Evolutionary conservation across 2,888 invertebrate genomes (phyloP), one percentile per base, ranked within the genome.

Genomic region (Pandemis heparana): DNA sequence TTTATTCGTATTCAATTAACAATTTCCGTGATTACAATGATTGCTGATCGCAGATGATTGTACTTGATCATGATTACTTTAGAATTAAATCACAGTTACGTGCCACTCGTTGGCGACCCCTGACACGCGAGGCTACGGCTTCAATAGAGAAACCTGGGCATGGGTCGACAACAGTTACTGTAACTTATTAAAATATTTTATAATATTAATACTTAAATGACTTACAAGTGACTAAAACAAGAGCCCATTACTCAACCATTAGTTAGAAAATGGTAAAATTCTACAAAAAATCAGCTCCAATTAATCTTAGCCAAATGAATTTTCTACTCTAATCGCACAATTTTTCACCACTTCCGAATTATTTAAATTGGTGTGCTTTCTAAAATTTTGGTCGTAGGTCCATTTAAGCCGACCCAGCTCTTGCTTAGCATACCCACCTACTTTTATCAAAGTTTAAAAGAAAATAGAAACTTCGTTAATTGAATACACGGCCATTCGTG

Each of bases 21-120:
- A 56, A 53, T 66, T 65, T 43, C 51, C 62, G 14, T 71, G 10
- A 68, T 67, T 68, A 43, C 23, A 14, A 60, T 68, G 72, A 72
- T 73, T 59, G 67, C 59, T 12, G 63, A 68, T 73, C 56, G 72
- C 18, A 51, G 61, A 48, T 53, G 46, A 68, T 68, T 63, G 68
- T 60, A 73, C 67, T 72, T 63, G 68, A 73, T 73, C 63, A 69
- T 73, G 72, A 72, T 72, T 72, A 39, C 68, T 59, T 65, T 10
- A 14, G 71, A 72, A 67, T 75, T 68, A 75, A 72, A 71, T 48
- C 48, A 75, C 75, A 71, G 75, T 75, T 65, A 69, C 75, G 68
- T 72, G 75, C 65, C 61, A 60, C 43, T 70, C 18, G 64, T 64
- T 72, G 59, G 46, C 63, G 75, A 75, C 75, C 75, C 69, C 75